Base-by-base conservation (phyloP, 92 coral and sea anemone genomes). In the Epizoanthus ramosus region DNA sequence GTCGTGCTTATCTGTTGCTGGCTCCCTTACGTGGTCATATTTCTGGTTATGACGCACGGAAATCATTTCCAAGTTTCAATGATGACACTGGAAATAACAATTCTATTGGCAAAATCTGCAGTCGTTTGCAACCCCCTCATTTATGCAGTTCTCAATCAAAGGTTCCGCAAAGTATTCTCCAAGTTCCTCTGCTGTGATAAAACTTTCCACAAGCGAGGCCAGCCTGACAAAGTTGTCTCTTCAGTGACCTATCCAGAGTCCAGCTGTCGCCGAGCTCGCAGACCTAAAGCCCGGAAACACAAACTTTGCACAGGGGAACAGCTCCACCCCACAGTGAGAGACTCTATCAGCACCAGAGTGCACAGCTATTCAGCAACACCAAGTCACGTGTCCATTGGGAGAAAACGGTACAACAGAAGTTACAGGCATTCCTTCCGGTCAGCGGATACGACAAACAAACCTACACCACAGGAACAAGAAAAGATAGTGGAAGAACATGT, bases 111-210 rank as follows among this genome's bases (percentile, higher is more conserved):
- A n/a, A 95, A 95, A 57, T 89, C 92, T 9, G 97, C 91, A 4
- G 87, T 91, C 28, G 84, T 95, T 28, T 85, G 85, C 60, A 95
- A 95, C 60, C 98, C 98, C 0, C 70, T 93, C 75, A 92, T 90
- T 13, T 95, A 95, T 71, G 98, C 98, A 18, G 90, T 92, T 23
- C 89, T 95, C 57, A 95, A 95, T 58, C 92, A 93, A 57, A 89
- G 98, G 53, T 95, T 95, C 68, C 84, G 94, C 39, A 91, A 85
- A 59, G 94, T 95, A 3, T 92, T 92, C 73, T 83, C 88, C 17
- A 88, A 86, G 41, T 84, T 85, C 85, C 56, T 89, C 0, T 68
- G 75, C 28, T 80, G 88, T 24, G 83, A 69, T 14, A 76, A 68
- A 41, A 19, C 39, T 28, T 3, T 37, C 43, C 43, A 37, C 43